phyloP scores from a whole-genome alignment of 2,888 invertebrate genomes.

The Tenthredo distinguenda region DNA sequence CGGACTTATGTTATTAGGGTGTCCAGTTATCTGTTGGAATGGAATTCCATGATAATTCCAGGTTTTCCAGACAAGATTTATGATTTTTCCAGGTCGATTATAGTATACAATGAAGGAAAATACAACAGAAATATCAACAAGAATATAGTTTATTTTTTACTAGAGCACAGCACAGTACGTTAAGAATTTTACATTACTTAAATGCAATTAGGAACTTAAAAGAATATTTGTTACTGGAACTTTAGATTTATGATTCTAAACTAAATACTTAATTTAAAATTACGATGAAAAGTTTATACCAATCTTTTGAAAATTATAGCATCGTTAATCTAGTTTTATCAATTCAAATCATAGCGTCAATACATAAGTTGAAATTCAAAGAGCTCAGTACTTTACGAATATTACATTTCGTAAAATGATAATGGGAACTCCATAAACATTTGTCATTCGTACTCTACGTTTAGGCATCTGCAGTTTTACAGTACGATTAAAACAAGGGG shows the following conservation, averaged over 20 bases:
- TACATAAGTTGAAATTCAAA: conserved; percentile 14
- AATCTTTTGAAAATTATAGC: conserved; percentile 24
- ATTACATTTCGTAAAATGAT: conserved; percentile 26
- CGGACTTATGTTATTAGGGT: no score
- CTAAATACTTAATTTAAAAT: conserved; percentile 18
- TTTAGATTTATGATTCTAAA: conserved; percentile 17
- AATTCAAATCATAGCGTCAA: not conserved
- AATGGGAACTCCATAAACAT: conserved; percentile 16
- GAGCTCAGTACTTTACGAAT: not conserved
- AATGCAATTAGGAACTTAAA: conserved; percentile 78
- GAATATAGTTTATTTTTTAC: conserved; percentile 35
- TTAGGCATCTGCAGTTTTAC: not conserved
- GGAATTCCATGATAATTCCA: conserved; percentile 25
- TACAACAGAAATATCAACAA: conserved; percentile 13
- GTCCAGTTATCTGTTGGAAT: conserved; percentile 27
- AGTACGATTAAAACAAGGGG: conserved; percentile 20
- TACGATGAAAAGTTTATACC: conserved; percentile 9
- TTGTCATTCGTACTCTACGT: not conserved
- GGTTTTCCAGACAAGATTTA: conserved; percentile 23
- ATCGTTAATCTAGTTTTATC: conserved; percentile 12
- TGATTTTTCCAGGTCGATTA: conserved; percentile 30
- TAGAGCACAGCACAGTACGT: conserved; percentile 79
- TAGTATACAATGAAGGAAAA: conserved; percentile 7
- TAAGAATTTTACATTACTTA: conserved; percentile 74
- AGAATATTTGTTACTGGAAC: conserved; percentile 78